A percentile compares a stretch with the other conserved stretches of the same genome.
These are phyloP conservation scores for Oostethus manadensis DNA, from an alignment of 2,113 vertebrate species.

Conservation along the genomic window DNA sequence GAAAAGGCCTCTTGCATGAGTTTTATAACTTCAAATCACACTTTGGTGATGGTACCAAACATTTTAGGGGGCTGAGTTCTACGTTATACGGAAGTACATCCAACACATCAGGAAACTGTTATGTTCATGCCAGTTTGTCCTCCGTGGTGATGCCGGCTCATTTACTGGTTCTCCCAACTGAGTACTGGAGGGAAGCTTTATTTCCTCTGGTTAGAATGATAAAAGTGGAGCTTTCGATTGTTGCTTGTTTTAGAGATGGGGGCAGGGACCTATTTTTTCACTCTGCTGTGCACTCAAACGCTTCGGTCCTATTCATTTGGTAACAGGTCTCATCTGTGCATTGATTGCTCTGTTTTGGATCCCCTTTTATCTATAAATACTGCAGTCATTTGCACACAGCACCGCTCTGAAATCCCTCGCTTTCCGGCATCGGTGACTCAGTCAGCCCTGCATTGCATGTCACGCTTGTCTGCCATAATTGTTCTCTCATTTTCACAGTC, in stretches of 20 bases:
- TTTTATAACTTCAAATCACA: conserved; percentile 26
- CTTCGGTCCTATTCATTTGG: conserved; percentile 34
- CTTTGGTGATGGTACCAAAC: conserved; percentile 45
- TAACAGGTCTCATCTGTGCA: conserved; percentile 53
- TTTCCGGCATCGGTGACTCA: conserved; percentile 20
- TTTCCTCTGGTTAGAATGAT: conserved; percentile 12
- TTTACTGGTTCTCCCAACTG: conserved; percentile 39
- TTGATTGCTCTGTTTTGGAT: conserved; percentile 57
- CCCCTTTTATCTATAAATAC: conserved; percentile 69
- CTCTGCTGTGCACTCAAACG: conserved; percentile 23
- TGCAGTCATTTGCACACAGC: conserved; percentile 49
- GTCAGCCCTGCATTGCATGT: conserved; percentile 46
- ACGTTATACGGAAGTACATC: no score
- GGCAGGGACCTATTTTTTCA: conserved; percentile 25
- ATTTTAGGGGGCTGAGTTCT: conserved; percentile 35
- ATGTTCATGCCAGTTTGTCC: conserved; percentile 35
- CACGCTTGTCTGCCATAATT: conserved; percentile 52
- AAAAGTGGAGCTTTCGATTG: conserved; percentile 26
- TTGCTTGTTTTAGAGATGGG: conserved; percentile 33
- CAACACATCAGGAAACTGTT: conserved; percentile 25
- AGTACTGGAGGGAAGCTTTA: conserved; percentile 14
- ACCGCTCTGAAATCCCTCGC: conserved; percentile 27
- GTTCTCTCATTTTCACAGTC: conserved; percentile 29
- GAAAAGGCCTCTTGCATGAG: conserved; percentile 32
- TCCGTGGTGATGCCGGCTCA: conserved; percentile 25